Conservation (phyloP, 2,113 vertebrate species). For the Phycodurus eques region DNA sequence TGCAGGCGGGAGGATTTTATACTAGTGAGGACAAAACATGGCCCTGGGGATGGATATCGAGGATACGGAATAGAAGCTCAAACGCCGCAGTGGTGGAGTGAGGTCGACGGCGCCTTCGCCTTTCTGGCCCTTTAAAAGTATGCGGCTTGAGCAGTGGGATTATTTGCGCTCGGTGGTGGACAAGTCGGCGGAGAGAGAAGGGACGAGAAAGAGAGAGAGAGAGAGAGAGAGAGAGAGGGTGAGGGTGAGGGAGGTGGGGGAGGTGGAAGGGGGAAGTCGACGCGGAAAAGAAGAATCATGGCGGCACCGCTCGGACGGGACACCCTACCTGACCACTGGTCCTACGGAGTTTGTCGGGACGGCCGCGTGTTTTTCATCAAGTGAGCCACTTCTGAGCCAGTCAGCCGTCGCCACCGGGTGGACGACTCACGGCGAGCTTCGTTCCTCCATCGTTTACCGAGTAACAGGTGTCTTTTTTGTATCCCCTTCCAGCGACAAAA, state of each 20-base stretch:
- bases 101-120: conserved; percentile 29
- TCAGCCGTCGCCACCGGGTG: neutral
- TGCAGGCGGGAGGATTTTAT: neutral
- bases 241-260: conserved; percentile 20
- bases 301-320: conserved; percentile 87
- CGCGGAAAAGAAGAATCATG: conserved; percentile 79
- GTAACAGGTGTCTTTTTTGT: conserved; percentile 77
- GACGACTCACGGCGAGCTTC: neutral
- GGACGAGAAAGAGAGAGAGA: conserved; percentile 20
- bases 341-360: conserved; percentile 89
- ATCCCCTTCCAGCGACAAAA: conserved; percentile 83
- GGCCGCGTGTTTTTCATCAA: conserved; percentile 93
- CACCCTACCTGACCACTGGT: conserved; percentile 90
- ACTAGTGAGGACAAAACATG: neutral
- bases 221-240: neutral
- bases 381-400: conserved; percentile 66
- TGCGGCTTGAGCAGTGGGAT: conserved; percentile 65
- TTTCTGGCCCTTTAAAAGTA: conserved; percentile 72
- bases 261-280: conserved; percentile 40
- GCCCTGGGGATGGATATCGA: neutral
- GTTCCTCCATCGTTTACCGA: conserved; percentile 16
- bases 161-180: conserved; percentile 61
- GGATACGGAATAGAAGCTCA: neutral
- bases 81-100: conserved; percentile 5
- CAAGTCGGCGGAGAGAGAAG: conserved; percentile 62